Conservation (phyloP, 2,113 vertebrate genomes). For the Hystrix brachyura region DNA sequence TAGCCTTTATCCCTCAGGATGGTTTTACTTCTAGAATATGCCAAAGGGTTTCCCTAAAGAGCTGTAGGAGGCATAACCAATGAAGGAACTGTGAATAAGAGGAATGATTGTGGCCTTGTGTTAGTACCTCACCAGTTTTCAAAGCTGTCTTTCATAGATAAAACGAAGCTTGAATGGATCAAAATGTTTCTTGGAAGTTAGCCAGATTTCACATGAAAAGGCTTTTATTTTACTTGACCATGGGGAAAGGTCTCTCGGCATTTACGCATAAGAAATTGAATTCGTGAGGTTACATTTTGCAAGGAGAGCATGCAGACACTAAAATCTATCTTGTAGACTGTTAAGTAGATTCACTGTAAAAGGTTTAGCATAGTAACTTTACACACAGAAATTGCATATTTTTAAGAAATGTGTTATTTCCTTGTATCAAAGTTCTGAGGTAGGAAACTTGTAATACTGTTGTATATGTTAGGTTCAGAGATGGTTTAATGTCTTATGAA, state of each 20-base stretch:
- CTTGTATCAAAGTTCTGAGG: background rate
- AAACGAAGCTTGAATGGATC: slow-evolving; percentile 64
- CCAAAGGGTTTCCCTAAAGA: slow-evolving; percentile 19
- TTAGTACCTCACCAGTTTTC: background rate
- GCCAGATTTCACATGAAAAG: slow-evolving; percentile 67
- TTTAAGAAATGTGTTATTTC: background rate
- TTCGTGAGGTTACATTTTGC: slow-evolving; percentile 4
- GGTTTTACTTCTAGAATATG: slow-evolving; percentile 54
- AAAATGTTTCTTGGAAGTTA: slow-evolving; percentile 62
- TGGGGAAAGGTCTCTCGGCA: slow-evolving; percentile 30
- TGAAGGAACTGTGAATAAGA: slow-evolving; percentile 24
- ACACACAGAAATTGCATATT: background rate
- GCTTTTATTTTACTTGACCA: slow-evolving; percentile 42
- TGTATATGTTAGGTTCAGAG: background rate
- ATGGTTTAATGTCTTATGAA: background rate
- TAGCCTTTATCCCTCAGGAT: background rate
- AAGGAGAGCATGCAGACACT: background rate
- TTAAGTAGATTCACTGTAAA: background rate
- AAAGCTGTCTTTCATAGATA: slow-evolving; percentile 64
- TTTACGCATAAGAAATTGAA: slow-evolving; percentile 37
- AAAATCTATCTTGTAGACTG: background rate
- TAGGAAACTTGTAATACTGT: background rate
- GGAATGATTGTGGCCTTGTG: background rate
- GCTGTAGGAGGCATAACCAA: background rate
- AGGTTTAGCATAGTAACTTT: background rate